Evolutionary conservation across 2,797 vertebrate genomes (phyloP), one percentile per base, ranked within the genome.

Genomic region (Rhinichthys osculus): DNA sequence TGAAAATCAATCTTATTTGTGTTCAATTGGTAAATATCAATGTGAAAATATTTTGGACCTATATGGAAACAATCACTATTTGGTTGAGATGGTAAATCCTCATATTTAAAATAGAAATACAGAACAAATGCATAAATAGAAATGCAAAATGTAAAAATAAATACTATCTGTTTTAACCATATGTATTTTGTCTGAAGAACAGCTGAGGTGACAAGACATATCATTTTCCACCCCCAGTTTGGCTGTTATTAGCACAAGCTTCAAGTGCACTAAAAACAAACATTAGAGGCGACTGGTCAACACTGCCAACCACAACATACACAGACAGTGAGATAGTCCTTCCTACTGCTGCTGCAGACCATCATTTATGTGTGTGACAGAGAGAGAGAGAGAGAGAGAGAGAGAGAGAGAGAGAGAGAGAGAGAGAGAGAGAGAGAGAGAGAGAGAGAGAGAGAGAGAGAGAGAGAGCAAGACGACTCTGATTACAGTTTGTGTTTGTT

Each of bases 401-500:
- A 42, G 40, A 42, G 40, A 40, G 40, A 40, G 40, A 42, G 9
- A 42, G 40, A 42, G 40, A 42, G 40, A 42, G 40, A 42, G 40
- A 42, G 40, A 42, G 40, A 42, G 40, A 42, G 40, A 42, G 40
- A 42, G 40, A 42, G 40, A 44, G 42, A 44, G 11, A 44, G 42
- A 44, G 42, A 42, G 40, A 42, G 40, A 42, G 40, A 42, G 40
- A 42, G 40, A 42, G 40, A 42, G 40, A 54, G 35, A 23, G 27
- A 76, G 79, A 57, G 73, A 59, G 17, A 2, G 44, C 42, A 3
- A 76, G 40, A 84, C 35, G 23, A 77, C 87, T 90, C 82, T 72
- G 83, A 88, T 90, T 90, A 89, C 88, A 84, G 87, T 87, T 80
- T 90, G 89, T 92, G 92, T 92, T 93, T 95, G 93, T 93, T 94